These are phyloP conservation scores for Megalurothrips usitatus DNA, from an alignment of 2,888 invertebrate genomes.

Conservation along the genomic window DNA sequence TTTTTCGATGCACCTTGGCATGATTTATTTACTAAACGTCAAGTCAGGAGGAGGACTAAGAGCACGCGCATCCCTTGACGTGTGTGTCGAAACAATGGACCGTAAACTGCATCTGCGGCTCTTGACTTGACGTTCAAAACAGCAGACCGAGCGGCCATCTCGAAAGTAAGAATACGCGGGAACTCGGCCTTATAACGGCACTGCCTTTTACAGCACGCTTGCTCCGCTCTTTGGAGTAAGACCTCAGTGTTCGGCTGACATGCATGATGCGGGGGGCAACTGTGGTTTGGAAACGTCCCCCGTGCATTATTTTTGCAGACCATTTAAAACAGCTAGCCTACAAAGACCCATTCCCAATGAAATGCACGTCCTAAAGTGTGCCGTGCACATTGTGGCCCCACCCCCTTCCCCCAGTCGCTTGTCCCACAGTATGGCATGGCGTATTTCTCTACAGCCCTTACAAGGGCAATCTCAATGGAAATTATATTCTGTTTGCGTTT, in stretches of 20 bases:
- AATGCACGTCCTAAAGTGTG: neutral
- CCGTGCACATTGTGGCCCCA: neutral
- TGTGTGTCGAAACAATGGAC: neutral
- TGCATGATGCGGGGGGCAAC: too few relatives aligned
- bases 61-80: neutral
- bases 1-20: too few relatives aligned
- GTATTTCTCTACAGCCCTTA: neutral
- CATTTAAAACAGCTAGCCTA: neutral
- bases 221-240: too few relatives aligned
- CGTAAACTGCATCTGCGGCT: neutral
- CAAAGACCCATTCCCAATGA: neutral
- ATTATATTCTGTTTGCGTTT: conserved; percentile 23
- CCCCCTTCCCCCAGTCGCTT: neutral
- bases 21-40: neutral
- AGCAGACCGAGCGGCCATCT: neutral
- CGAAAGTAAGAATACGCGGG: neutral
- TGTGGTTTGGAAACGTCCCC: neutral
- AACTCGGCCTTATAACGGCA: too few relatives aligned
- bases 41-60: neutral
- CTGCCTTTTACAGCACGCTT: too few relatives aligned
- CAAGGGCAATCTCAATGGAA: conserved; percentile 22
- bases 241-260: too few relatives aligned
- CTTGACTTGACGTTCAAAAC: neutral
- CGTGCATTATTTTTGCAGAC: neutral
- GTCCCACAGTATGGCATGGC: neutral